Percentiles rank a stretch among this genome's conserved stretches.
These are phyloP conservation scores for Hedychridium roseum DNA, from an alignment of 2,888 invertebrate species.

Conservation along the genomic window DNA sequence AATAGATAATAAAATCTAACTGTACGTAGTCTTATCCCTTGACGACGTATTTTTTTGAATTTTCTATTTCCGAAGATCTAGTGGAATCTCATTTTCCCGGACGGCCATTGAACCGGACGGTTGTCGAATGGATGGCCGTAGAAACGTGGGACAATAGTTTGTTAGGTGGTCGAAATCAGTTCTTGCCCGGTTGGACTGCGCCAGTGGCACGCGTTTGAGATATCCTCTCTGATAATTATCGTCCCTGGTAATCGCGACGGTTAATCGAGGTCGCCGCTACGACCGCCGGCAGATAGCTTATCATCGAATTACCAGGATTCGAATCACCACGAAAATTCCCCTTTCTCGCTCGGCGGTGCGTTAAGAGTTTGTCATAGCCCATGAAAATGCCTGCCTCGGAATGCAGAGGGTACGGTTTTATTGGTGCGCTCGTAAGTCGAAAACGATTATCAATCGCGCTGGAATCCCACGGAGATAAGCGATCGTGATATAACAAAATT, in stretches of 20 bases:
- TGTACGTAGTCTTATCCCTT: too few relatives aligned
- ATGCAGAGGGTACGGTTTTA: neutral
- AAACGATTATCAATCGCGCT: neutral
- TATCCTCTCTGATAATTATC: conserved; percentile 21
- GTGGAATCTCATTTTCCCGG: too few relatives aligned
- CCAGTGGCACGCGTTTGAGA: conserved; percentile 13
- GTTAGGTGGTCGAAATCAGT: too few relatives aligned
- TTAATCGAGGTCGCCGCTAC: conserved; percentile 13
- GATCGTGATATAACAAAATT: too few relatives aligned
- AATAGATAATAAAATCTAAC: too few relatives aligned
- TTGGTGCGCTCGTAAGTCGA: neutral
- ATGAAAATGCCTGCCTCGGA: neutral
- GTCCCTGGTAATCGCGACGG: conserved; percentile 9
- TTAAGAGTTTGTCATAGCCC: conserved; percentile 10
- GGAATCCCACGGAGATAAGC: too few relatives aligned
- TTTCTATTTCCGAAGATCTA: too few relatives aligned
- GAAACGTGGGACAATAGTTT: too few relatives aligned
- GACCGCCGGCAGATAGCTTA: conserved; percentile 14
- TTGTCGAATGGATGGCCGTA: too few relatives aligned
- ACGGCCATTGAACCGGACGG: too few relatives aligned
- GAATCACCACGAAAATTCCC: conserved; percentile 2
- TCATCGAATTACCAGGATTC: conserved; percentile 11
- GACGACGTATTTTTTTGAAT: too few relatives aligned
- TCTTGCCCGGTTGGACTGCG: too few relatives aligned
- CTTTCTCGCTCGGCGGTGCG: conserved; percentile 19